phyloP scores from a whole-genome alignment of 2,113 vertebrate genomes.

The Megaleporinus macrocephalus region DNA sequence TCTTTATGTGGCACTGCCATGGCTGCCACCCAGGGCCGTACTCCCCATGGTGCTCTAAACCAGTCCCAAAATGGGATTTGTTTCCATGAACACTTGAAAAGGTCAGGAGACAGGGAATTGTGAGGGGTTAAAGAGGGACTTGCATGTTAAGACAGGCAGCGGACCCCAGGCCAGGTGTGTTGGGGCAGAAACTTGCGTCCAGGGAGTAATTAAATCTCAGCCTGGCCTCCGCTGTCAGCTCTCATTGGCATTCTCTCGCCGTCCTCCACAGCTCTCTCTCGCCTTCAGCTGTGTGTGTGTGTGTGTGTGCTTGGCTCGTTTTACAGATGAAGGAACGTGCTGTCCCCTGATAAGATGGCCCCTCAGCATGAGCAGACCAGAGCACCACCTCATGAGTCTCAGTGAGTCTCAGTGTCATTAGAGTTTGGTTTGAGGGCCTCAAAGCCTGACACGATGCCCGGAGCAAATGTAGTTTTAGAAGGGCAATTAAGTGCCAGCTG shows the following conservation, averaged over 20 bases:
- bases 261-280: conserved; percentile 45
- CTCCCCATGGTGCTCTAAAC: background rate
- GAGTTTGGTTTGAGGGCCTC: conserved; percentile 15
- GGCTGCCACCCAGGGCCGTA: conserved; percentile 34
- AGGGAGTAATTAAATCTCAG: conserved; percentile 62
- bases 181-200: conserved; percentile 16
- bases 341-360: conserved; percentile 71
- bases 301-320: conserved; percentile 1
- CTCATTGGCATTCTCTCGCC: conserved; percentile 76
- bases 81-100: conserved; percentile 33
- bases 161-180: conserved; percentile 53
- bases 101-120: conserved; percentile 24
- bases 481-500: conserved; percentile 58
- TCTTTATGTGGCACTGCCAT: conserved; percentile 46
- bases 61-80: conserved; percentile 49
- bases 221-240: background rate
- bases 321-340: conserved; percentile 52
- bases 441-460: conserved; percentile 56
- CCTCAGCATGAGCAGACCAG: conserved; percentile 44
- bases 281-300: conserved; percentile 49
- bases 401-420: conserved; percentile 54
- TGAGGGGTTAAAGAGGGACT: conserved; percentile 45
- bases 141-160: conserved; percentile 47
- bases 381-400: conserved; percentile 50
- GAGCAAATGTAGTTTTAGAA: conserved; percentile 59